A percentile compares a stretch with the other conserved stretches of the same genome.
These are phyloP conservation scores for Muntiacus muntjak DNA, from an alignment of 2,113 vertebrate species.

Conservation along the genomic window DNA sequence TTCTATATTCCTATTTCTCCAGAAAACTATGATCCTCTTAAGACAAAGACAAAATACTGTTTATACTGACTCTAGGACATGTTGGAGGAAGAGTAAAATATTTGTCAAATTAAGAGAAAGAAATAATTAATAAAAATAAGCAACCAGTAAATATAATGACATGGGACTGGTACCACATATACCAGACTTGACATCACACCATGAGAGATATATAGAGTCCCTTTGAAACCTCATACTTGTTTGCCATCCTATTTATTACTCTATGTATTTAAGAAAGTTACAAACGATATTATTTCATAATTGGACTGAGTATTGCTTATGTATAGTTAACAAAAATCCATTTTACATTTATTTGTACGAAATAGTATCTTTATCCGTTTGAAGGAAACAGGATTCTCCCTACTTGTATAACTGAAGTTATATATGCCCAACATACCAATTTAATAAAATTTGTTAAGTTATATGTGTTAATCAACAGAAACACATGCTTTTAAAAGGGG, in stretches of 20 bases:
- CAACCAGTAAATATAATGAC: background rate
- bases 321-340: background rate
- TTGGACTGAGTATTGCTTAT: background rate
- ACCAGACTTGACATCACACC: background rate
- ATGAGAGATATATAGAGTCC: background rate
- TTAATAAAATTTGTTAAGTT: background rate
- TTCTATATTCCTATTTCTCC: background rate
- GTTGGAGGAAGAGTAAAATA: background rate
- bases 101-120: background rate
- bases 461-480: background rate
- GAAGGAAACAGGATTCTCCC: background rate
- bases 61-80: background rate
- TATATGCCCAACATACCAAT: background rate
- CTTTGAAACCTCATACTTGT: background rate
- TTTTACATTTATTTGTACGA: slow-evolving; percentile 1
- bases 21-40: background rate
- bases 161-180: background rate
- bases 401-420: background rate
- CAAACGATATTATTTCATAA: background rate
- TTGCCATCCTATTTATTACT: background rate
- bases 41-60: background rate
- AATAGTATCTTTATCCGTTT: background rate
- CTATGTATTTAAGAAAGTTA: background rate
- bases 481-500: background rate
- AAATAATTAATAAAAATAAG: background rate